These are phyloP conservation scores for Bostrychus sinensis DNA, from an alignment of 2,113 vertebrate genomes.

Conservation along the genomic window DNA sequence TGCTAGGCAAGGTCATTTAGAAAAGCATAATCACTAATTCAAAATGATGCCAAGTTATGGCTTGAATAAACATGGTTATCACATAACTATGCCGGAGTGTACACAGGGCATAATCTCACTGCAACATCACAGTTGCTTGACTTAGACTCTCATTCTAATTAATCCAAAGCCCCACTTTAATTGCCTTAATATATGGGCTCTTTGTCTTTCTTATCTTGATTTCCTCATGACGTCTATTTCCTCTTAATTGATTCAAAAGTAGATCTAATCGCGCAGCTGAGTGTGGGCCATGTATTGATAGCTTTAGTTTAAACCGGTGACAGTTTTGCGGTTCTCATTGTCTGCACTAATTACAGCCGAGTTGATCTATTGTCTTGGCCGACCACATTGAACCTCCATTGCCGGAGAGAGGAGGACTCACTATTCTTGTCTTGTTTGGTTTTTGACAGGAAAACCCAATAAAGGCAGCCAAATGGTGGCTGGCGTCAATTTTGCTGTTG, in stretches of 20 bases:
- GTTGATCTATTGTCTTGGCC: conserved; percentile 65
- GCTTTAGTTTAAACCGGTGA: conserved; percentile 66
- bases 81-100: conserved; percentile 14
- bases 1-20: conserved; percentile 44
- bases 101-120: conserved; percentile 43
- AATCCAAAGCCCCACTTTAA: conserved; percentile 64
- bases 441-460: conserved; percentile 77
- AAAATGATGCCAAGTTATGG: conserved; percentile 17
- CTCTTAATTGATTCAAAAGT: conserved; percentile 72
- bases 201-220: conserved; percentile 71
- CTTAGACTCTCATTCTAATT: conserved; percentile 60
- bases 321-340: conserved; percentile 60
- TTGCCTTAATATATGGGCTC: conserved; percentile 69
- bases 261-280: conserved; percentile 71
- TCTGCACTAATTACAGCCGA: conserved; percentile 70
- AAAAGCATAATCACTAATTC: conserved; percentile 44
- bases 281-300: conserved; percentile 69
- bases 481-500: conserved; percentile 49
- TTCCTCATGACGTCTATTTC: conserved; percentile 67
- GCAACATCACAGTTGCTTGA: conserved; percentile 49
- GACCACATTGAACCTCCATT: conserved; percentile 34
- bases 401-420: conserved; percentile 27
- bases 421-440: conserved; percentile 45
- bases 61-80: conserved; percentile 25
- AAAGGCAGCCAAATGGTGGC: conserved; percentile 67